Conservation (phyloP, 2,113 vertebrate genomes). For the Larimichthys polyactis region DNA sequence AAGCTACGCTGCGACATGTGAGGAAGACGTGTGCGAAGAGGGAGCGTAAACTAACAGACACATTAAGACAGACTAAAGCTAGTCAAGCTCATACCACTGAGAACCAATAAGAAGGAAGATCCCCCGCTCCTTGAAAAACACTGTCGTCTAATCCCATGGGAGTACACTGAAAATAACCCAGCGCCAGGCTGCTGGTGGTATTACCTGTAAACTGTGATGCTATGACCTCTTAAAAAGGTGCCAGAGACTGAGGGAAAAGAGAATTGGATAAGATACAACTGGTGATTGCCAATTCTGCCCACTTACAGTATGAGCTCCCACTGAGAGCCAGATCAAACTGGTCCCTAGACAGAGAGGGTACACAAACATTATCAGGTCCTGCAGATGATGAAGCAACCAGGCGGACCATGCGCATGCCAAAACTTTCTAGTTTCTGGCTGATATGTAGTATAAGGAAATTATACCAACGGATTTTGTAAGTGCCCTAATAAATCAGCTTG, state of each 20-base stretch:
- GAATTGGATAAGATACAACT: background rate
- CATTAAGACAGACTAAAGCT: constrained; percentile 32
- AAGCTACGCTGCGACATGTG: constrained; percentile 11
- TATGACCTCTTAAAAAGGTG: constrained; percentile 10
- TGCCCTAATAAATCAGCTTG: background rate
- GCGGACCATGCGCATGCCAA: background rate
- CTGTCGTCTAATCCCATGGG: constrained; percentile 73
- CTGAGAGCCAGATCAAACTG: constrained; percentile 25
- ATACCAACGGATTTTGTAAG: no score
- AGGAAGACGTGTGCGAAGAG: background rate
- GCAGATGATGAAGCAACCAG: constrained; percentile 6
- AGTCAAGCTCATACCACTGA: constrained; percentile 23
- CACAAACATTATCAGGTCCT: background rate
- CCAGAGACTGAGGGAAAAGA: background rate
- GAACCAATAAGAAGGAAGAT: constrained; percentile 55
- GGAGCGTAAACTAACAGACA: background rate
- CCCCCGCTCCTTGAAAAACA: constrained; percentile 47
- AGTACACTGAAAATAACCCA: constrained; percentile 78
- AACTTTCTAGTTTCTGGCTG: background rate
- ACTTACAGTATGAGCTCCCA: background rate
- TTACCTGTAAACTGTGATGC: constrained; percentile 45
- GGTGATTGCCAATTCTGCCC: background rate
- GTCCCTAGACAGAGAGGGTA: background rate
- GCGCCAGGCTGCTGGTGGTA: constrained; percentile 9
- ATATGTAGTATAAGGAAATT: background rate